Evolutionary conservation across 2,888 invertebrate species (phyloP), one percentile per base, ranked within the genome.

Genomic region (Boloria selene): DNA sequence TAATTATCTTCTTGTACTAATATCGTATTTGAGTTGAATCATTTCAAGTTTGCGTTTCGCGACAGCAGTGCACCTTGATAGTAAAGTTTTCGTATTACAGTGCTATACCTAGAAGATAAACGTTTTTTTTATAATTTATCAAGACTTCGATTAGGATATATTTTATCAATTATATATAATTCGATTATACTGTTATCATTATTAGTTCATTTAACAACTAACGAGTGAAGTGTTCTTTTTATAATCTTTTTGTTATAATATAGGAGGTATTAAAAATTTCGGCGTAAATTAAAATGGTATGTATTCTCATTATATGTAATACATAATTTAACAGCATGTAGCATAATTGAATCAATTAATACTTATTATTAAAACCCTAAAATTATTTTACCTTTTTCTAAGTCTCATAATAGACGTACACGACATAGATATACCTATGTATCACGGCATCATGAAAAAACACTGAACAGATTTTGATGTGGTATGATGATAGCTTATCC

Each of bases 91-190:
- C 44, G 56, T 22, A 51, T 49, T 53, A 45, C 10, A 60, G 52
- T 44, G 52, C 42, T 53, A 55, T 55, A 56, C 18, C 17, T 56
- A 61, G 17, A 16, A 45, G 65, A 52, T 65, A 65, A 52, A 50
- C 45, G 31, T 52, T 38, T 13, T 61, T 54, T 38, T 49, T 22
- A 50, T 50, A 17, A 13, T 63, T 72, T 73, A 72, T 72, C 81
- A 77, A 73, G 74, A 73, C 70, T 69, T 77, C 75, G 86, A 87
- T 86, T 87, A 84, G 70, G 79, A 79, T 79, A 82, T 77, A 75
- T 77, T 78, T 82, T 83, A 86, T 83, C 80, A 76, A 79, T 66
- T 70, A 75, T 72, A 75, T 73, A 74, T 73, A 69, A 73, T 75
- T 77, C 74, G 71, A 73, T 72, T 73, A 70, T 72, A 74, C 69